Conservation (phyloP, 2,797 vertebrate species). For the Tapera naevia region DNA sequence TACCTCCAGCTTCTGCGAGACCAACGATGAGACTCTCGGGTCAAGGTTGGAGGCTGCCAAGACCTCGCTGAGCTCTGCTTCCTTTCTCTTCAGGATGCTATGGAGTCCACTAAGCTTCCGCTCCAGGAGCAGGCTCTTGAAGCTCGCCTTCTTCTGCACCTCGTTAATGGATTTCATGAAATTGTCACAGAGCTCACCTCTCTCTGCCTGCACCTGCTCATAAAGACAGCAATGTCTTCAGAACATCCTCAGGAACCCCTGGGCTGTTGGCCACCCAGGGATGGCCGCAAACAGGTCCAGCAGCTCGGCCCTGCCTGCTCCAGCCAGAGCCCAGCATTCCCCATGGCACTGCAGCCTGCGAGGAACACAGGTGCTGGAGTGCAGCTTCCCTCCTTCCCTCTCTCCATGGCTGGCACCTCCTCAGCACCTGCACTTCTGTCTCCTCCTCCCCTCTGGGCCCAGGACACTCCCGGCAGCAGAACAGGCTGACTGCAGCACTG, state of each 20-base stretch:
- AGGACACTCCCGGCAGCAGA: not conserved
- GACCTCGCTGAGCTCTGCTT: constrained; percentile 83
- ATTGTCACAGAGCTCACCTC: constrained; percentile 81
- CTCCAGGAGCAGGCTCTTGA: constrained; percentile 84
- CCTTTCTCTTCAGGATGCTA: constrained; percentile 79
- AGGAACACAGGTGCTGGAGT: too few species aligned
- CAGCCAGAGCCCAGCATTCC: fast-evolving
- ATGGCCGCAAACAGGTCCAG: not conserved
- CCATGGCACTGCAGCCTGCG: not conserved
- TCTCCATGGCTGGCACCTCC: not conserved
- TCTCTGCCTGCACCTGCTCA: constrained; percentile 85
- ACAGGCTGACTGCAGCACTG: fast-evolving
- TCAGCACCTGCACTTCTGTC: not conserved
- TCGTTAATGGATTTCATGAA: constrained; percentile 81
- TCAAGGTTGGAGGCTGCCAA: constrained; percentile 83
- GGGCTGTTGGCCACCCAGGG: not conserved
- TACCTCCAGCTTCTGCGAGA: constrained; percentile 86
- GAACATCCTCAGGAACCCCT: too few species aligned
- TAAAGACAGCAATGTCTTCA: not conserved
- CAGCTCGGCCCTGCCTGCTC: not conserved
- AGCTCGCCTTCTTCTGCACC: constrained; percentile 82
- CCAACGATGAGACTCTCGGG: constrained; percentile 71
- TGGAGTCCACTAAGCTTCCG: constrained; percentile 78
- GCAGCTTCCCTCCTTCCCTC: not conserved
- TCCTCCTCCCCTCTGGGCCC: not conserved